Conservation (phyloP, 37 sponge, comb jelly and placozoan genomes). For the Chondrosia reniformis region DNA sequence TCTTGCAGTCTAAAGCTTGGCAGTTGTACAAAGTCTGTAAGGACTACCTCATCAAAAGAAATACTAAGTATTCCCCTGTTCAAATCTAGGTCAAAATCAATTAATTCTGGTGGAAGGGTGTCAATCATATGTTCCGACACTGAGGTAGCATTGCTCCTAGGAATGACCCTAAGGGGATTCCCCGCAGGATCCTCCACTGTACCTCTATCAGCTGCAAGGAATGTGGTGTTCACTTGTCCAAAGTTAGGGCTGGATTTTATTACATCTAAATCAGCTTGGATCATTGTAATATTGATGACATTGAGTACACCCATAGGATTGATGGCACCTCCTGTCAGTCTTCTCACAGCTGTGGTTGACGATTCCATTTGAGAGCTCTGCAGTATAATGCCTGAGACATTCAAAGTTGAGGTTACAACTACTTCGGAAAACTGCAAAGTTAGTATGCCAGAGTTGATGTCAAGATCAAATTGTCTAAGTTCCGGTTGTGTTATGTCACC, state of each 20-base stretch:
- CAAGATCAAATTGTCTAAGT: conserved; percentile 58
- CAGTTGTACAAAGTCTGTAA: conserved; percentile 36
- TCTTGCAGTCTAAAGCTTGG: conserved; percentile 43
- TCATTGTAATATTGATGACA: conserved; percentile 45
- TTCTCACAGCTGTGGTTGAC: neutral
- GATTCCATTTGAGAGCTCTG: conserved; percentile 33
- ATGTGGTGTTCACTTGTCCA: conserved; percentile 45
- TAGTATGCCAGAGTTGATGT: conserved; percentile 59
- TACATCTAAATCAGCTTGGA: conserved; percentile 48
- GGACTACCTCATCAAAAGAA: conserved; percentile 75
- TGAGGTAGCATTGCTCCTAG: conserved; percentile 24
- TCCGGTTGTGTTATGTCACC: conserved; percentile 66
- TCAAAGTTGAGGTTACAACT: conserved; percentile 48
- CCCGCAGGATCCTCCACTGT: conserved; percentile 61
- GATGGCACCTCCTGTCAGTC: conserved; percentile 53
- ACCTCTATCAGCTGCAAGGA: conserved; percentile 36
- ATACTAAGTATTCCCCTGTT: conserved; percentile 60
- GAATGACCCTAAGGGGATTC: conserved; percentile 36
- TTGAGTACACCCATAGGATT: conserved; percentile 12
- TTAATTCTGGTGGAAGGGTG: conserved; percentile 52
- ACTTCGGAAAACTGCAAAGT: conserved; percentile 69
- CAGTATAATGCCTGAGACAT: conserved; percentile 39
- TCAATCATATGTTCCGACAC: conserved; percentile 55
- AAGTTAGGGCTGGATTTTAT: conserved; percentile 49
- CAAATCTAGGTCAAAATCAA: conserved; percentile 63